A percentile compares a stretch with the other conserved stretches of the same genome.
phyloP scores from a whole-genome alignment of 2,113 vertebrate species.

The Acrocephalus kingi region DNA sequence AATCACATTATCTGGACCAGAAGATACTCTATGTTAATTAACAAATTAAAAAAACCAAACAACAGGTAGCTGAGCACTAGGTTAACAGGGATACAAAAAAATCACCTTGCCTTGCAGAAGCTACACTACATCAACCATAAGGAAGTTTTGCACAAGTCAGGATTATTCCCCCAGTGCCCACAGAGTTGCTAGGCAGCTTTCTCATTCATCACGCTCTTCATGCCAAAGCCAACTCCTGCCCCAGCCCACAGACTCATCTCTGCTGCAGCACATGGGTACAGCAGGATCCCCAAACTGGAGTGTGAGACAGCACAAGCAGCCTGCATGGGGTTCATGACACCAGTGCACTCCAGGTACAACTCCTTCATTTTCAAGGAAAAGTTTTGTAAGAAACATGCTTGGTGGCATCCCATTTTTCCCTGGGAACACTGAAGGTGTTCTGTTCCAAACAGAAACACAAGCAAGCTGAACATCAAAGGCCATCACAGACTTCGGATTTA shows the following conservation, averaged over 20 bases:
- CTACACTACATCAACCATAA: neutral
- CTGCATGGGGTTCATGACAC: neutral
- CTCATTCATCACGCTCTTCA: slow-evolving; percentile 39
- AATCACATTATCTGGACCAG: neutral
- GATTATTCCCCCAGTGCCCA: neutral
- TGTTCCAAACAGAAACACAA: neutral
- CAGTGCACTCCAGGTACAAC: fast-evolving
- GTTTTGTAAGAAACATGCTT: neutral
- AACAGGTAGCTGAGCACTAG: neutral
- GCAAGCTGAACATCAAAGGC: neutral
- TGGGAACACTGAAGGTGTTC: neutral
- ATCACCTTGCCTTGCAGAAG: neutral
- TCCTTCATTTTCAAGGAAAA: neutral
- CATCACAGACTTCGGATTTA: neutral
- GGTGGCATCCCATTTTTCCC: neutral
- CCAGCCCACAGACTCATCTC: neutral
- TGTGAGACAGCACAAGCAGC: neutral
- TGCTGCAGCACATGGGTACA: neutral
- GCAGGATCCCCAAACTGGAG: neutral
- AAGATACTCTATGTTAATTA: neutral
- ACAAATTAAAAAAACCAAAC: neutral
- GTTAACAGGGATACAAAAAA: neutral
- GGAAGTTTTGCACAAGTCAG: slow-evolving; percentile 13
- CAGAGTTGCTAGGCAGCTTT: slow-evolving; percentile 53
- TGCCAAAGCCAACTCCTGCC: neutral